Evolutionary conservation across 2,888 invertebrate genomes (phyloP), one percentile per base, ranked within the genome.

Genomic region (Axea sp.): DNA sequence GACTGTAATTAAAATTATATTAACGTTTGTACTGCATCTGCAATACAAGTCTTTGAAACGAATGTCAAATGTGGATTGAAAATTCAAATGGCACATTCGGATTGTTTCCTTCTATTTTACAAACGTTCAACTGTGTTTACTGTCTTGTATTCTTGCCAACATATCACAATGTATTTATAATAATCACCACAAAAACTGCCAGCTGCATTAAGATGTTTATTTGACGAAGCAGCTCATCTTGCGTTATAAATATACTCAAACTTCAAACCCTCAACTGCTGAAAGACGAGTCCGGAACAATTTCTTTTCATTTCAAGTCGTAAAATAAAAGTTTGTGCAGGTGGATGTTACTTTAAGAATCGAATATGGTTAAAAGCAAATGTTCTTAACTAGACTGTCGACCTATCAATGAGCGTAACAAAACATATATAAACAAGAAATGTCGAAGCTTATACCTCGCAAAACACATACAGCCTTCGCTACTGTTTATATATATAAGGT

Each of bases 371-470:
- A n/a, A n/a, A n/a, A n/a, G n/a, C n/a, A n/a, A n/a, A n/a, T n/a
- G n/a, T 82, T 82, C 82, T 72, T 81, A 79, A 81, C 69, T 80
- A 80, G 82, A 78, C 81, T 53, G 77, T 83, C 80, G 79, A 79
- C 53, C 75, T 77, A 74, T 77, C 71, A 74, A 78, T 78, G 64
- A 80, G 57, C 71, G n/a, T n/a, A n/a, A n/a, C n/a, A 74, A 35
- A 65, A 15, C 14, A 49, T 68, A 35, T 47, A 12, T 75, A 76
- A 76, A 78, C 8, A 33, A 24, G 75, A 73, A 75, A 76, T 80
- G 76, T 76, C 76, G 73, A 81, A 81, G 82, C 82, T 82, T 82
- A 81, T 76, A 82, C 81, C 79, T 82, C 80, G 81, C 83, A 81
- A 78, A 47, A 78, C 76, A 77, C 79, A 47, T 74, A 76, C 78